Conservation (phyloP, 2,113 vertebrate species). For the Petroica traversi region DNA sequence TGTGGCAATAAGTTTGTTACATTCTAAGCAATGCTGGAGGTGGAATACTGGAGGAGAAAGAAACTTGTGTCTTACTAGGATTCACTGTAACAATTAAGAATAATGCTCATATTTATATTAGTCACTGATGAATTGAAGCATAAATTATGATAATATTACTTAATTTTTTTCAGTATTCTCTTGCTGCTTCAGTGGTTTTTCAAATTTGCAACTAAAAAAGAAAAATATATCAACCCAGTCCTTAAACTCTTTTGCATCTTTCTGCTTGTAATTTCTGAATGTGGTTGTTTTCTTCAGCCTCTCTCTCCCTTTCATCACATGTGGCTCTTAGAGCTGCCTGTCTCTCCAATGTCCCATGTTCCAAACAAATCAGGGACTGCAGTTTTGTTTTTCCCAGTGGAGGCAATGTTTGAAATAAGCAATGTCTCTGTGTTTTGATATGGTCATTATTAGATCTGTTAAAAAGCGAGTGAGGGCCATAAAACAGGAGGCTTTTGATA, state of each 20-base stretch:
- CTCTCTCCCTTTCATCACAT: background rate
- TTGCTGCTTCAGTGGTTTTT: background rate
- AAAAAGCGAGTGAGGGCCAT: background rate
- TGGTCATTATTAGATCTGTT: background rate
- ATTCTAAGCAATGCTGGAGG: background rate
- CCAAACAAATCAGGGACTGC: background rate
- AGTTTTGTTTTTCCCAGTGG: background rate
- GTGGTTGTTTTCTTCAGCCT: background rate
- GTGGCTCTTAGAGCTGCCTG: background rate
- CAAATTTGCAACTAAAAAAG: background rate
- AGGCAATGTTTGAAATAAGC: background rate
- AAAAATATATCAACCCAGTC: background rate
- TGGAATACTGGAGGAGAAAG: background rate
- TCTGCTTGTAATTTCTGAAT: background rate
- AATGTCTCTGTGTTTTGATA: background rate
- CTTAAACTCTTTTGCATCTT: background rate
- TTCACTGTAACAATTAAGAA: background rate
- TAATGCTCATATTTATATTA: background rate
- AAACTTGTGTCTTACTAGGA: background rate
- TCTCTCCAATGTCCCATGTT: background rate
- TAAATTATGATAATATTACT: background rate
- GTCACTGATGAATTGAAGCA: background rate
- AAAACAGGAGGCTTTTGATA: background rate
- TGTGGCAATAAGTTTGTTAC: background rate
- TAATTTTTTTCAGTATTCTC: background rate